Base-by-base conservation (phyloP, 2,797 vertebrate genomes). In the Rhyacichthys aspro region DNA sequence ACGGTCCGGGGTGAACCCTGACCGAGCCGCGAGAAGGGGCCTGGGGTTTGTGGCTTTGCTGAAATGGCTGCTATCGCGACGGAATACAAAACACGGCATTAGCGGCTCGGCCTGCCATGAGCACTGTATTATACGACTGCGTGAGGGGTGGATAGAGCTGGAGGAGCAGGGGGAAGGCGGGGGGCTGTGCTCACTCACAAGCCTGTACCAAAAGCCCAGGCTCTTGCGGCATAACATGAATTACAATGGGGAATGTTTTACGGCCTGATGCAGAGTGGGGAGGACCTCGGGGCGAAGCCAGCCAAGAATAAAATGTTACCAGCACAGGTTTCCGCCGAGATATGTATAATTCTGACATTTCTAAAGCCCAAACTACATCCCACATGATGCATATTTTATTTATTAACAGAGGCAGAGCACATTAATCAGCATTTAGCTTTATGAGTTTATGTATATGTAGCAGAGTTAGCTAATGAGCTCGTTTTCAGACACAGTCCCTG, bases 51-150 rank as follows among this genome's bases (percentile, higher is more conserved):
- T 72, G 72, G 77, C 70, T 61, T n/a, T 34, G 46, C 76, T 68
- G 73, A 54, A 80, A 81, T 52, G 64, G 73, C 72, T 34, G 62
- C 72, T 70, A 59, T 59, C 54, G 5, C 72, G 67, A 42, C 28
- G 64, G 87, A 87, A 87, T 88, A 87, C 86, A 78, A 86, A 87
- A 78, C 79, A 62, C 1, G 54, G 60, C 17, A 78, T 86, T 84
- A 84, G 38, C 53, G 73, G 74, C 67, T 78, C 67, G 63, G 72
- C 52, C 63, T 36, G 33, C 78, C 70, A 73, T 70, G 67, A 87
- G 76, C 67, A 71, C 64, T 47, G 45, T 74, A 79, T 81, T 74
- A 81, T 73, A 66, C 54, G 43, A 60, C 54, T 57, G 28, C 17
- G 3, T 55, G 72, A 48, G 9, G 18, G 8, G 59, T 28, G 59